Evolutionary conservation across 2,797 vertebrate genomes (phyloP).

Genomic region (Zalophus californianus): DNA sequence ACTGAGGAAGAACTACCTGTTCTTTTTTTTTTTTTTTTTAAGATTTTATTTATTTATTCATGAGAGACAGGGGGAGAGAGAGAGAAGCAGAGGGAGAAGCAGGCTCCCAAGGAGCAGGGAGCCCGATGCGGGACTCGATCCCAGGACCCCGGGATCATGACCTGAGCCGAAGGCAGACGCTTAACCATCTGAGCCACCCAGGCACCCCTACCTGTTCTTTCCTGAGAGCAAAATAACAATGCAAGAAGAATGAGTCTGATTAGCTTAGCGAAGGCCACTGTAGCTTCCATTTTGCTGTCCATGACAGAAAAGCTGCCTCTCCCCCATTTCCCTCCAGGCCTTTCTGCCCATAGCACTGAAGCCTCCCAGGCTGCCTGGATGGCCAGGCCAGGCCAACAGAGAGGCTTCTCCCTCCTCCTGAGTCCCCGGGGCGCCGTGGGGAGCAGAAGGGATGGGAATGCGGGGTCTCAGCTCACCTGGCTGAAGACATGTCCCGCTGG

Average conservation of each 20-base stretch:
- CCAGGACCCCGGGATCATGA: too few relatives aligned
- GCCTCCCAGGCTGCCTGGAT: background rate
- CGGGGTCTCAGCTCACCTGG: background rate
- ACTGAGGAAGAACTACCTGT: background rate
- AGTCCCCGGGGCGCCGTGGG: background rate
- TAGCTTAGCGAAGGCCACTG: conserved; percentile 44
- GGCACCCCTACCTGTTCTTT: background rate
- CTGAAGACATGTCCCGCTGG: background rate
- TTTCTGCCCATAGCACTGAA: background rate
- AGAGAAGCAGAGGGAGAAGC: too few relatives aligned
- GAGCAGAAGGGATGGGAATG: background rate
- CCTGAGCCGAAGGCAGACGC: too few relatives aligned
- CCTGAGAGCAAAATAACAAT: conserved; percentile 4
- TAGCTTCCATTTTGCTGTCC: conserved; percentile 9
- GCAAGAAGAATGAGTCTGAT: conserved; percentile 27
- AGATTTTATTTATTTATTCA: too few relatives aligned
- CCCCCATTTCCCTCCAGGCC: background rate
- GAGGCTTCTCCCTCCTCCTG: background rate
- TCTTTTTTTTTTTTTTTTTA: too few relatives aligned
- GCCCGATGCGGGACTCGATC: too few relatives aligned
- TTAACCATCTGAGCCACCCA: too few relatives aligned
- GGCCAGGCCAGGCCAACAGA: background rate
- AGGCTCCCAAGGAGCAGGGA: too few relatives aligned
- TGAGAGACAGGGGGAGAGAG: too few relatives aligned
- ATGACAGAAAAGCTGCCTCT: conserved; percentile 25